Evolutionary conservation across 1,140 invertebrate species (phyloP).

Genomic region (Arctopsyche grandis): DNA sequence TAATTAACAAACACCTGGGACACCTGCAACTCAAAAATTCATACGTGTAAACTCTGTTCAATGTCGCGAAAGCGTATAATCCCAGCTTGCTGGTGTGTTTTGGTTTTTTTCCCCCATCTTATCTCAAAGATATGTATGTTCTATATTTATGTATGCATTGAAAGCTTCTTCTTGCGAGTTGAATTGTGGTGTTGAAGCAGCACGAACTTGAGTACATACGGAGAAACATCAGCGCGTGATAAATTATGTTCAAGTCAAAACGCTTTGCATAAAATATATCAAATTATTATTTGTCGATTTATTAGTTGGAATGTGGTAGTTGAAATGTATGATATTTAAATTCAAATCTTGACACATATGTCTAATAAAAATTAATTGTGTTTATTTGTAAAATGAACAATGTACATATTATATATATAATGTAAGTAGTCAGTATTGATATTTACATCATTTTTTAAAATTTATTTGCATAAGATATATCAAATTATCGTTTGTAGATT

Average conservation of each 20-base stretch:
- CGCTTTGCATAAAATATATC: conserved; percentile 49
- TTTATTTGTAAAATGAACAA: too few relatives aligned
- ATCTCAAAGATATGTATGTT: too few relatives aligned
- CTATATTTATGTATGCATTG: too few relatives aligned
- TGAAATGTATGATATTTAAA: too few relatives aligned
- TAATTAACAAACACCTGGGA: conserved; percentile 18
- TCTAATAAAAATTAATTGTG: too few relatives aligned
- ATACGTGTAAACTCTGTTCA: background rate
- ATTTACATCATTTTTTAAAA: too few relatives aligned
- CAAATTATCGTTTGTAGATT: conserved; percentile 29
- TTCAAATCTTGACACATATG: too few relatives aligned
- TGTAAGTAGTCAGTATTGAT: too few relatives aligned
- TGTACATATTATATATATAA: too few relatives aligned
- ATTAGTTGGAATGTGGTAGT: too few relatives aligned
- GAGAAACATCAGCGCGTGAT: conserved; percentile 46
- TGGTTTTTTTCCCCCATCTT: too few relatives aligned
- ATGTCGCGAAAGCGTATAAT: background rate
- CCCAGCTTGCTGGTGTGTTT: background rate
- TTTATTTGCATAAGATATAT: conserved; percentile 50
- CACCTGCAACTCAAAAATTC: background rate
- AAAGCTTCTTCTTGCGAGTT: too few relatives aligned
- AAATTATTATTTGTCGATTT: conserved; percentile 31
- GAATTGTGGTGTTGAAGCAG: background rate
- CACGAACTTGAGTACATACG: conserved; percentile 25
- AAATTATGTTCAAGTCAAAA: conserved; percentile 48